phyloP scores from a whole-genome alignment of 2,113 vertebrate species.

The Otus sunia region DNA sequence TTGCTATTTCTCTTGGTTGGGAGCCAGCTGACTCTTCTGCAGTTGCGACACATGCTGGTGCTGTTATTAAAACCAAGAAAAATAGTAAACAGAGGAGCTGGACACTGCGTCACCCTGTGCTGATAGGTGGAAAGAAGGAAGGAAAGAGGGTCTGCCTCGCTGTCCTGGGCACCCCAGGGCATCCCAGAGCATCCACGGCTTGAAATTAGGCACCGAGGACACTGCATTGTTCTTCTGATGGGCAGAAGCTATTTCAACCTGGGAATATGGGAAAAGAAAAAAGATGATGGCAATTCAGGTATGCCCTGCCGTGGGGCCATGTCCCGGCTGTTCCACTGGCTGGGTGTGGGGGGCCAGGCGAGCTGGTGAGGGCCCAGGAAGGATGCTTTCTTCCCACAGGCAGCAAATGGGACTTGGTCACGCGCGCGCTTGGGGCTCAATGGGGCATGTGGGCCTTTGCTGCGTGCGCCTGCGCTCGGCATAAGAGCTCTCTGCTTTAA shows the following conservation, averaged over 20 bases:
- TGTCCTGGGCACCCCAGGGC: too few species aligned
- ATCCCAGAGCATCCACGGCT: background rate
- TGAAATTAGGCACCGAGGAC: background rate
- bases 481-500: background rate
- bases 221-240: background rate
- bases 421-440: rapidly evolving
- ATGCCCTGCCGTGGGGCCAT: rapidly evolving
- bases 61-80: background rate
- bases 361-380: background rate
- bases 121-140: background rate
- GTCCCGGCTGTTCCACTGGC: background rate
- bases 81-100: background rate
- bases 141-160: background rate
- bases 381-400: background rate
- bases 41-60: background rate
- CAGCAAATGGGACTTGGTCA: background rate
- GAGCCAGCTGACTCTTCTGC: conserved; percentile 31
- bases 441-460: background rate
- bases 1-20: conserved; percentile 45
- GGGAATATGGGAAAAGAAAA: background rate
- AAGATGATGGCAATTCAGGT: rapidly evolving
- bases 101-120: rapidly evolving
- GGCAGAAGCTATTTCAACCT: background rate
- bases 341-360: rapidly evolving
- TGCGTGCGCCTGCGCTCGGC: rapidly evolving